Percentiles rank a stretch among this genome's conserved stretches.
phyloP scores from a whole-genome alignment of 2,797 vertebrate genomes.

The Melanotaenia nigrans region DNA sequence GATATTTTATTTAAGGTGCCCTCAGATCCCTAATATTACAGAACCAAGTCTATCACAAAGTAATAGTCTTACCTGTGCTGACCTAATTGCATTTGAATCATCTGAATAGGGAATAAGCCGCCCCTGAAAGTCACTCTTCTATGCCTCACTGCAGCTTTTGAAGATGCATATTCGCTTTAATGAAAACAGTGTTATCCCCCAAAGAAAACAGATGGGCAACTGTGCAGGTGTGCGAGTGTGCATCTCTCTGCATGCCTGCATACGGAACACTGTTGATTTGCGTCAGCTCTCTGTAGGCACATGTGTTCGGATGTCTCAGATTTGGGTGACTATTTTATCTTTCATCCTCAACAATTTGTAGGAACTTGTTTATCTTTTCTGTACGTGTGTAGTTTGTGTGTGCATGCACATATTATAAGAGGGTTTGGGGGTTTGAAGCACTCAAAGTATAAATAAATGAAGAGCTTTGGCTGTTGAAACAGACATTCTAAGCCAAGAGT shows the following conservation, averaged over 20 bases:
- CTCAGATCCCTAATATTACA: constrained; percentile 59
- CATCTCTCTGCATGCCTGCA: constrained; percentile 12
- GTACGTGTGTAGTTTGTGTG: constrained; percentile 38
- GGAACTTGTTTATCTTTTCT: constrained; percentile 34
- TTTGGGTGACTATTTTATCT: constrained; percentile 39
- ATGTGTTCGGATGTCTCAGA: constrained; percentile 46
- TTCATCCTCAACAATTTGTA: constrained; percentile 42
- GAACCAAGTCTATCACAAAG: constrained; percentile 53
- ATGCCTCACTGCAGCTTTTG: constrained; percentile 70
- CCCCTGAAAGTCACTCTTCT: constrained; percentile 67
- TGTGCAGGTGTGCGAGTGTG: constrained; percentile 60
- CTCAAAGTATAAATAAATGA: constrained; percentile 79
- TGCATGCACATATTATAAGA: constrained; percentile 43
- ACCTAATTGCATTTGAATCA: constrained; percentile 73
- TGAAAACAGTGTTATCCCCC: constrained; percentile 73
- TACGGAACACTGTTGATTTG: constrained; percentile 31
- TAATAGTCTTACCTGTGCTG: constrained; percentile 65
- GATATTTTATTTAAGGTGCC: constrained; percentile 76
- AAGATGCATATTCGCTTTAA: constrained; percentile 74
- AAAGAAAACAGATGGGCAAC: constrained; percentile 78
- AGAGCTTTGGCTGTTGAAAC: constrained; percentile 67
- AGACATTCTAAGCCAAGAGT: constrained; percentile 62
- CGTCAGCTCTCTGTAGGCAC: constrained; percentile 33
- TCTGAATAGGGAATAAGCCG: constrained; percentile 66
- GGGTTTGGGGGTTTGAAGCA: constrained; percentile 67